phyloP scores from a whole-genome alignment of 1,140 invertebrate species.

The Druon quercuslanigerum region DNA sequence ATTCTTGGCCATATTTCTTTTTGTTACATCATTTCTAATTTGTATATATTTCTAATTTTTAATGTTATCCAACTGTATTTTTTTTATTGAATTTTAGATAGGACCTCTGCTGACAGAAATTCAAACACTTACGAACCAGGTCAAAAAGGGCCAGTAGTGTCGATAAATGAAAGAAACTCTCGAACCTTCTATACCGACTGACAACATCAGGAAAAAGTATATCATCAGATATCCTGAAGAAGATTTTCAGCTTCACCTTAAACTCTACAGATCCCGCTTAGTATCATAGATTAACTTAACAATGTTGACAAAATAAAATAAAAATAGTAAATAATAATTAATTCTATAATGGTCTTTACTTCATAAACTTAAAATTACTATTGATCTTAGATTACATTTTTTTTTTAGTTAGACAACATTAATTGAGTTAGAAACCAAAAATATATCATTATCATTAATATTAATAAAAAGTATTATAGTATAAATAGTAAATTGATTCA shows the following conservation, averaged over 20 bases:
- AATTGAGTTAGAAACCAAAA: neutral
- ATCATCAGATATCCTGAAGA: slow-evolving; percentile 10
- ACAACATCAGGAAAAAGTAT: slow-evolving; percentile 22
- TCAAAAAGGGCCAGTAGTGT: slow-evolving; percentile 39
- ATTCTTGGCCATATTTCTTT: neutral
- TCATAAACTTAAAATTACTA: no score
- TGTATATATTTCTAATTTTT: no score
- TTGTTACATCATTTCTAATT: neutral
- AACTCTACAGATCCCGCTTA: slow-evolving; percentile 11
- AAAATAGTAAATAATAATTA: slow-evolving; percentile 33
- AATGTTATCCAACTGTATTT: no score
- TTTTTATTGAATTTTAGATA: no score
- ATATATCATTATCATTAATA: slow-evolving; percentile 29
- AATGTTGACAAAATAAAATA: slow-evolving; percentile 55
- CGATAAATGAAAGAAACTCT: slow-evolving; percentile 43
- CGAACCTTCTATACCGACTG: slow-evolving; percentile 60
- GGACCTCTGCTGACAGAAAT: neutral
- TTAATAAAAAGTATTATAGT: no score
- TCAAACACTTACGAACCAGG: neutral
- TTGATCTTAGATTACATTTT: no score
- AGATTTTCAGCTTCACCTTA: slow-evolving; percentile 18
- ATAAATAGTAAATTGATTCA: no score
- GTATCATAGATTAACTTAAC: slow-evolving; percentile 17
- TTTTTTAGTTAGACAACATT: no score
- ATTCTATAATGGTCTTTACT: neutral